Evolutionary conservation across 2,888 invertebrate species (phyloP).

Genomic region (Melanostoma scalare): DNA sequence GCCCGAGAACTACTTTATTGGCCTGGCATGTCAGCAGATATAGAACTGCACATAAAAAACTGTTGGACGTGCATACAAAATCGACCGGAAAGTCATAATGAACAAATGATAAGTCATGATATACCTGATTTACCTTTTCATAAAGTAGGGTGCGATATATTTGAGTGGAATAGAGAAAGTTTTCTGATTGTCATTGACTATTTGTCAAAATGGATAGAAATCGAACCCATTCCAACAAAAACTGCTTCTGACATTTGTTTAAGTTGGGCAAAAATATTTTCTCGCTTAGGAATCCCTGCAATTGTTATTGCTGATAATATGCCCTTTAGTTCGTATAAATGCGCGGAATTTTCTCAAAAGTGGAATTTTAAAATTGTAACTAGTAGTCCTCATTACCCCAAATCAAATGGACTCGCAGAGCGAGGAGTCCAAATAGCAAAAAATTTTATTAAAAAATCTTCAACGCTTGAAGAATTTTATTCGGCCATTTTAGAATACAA

Average conservation of each 20-base stretch:
- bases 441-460: conserved; percentile 20
- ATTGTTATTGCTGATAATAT: conserved; percentile 33
- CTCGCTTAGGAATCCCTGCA: conserved; percentile 21
- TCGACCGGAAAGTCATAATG: background rate
- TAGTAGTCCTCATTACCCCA: conserved; percentile 23
- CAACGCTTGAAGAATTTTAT: conserved; percentile 5
- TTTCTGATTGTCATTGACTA: conserved; percentile 10
- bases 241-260: conserved; percentile 14
- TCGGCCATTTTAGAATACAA: conserved; percentile 18
- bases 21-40: conserved; percentile 1
- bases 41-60: background rate
- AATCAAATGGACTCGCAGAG: conserved; percentile 32
- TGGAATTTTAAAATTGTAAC: conserved; percentile 27
- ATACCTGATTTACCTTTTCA: conserved; percentile 31
- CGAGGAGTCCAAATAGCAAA: conserved; percentile 21
- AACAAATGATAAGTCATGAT: background rate
- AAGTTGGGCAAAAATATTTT: conserved; percentile 13
- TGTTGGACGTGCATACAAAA: conserved; percentile 2
- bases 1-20: conserved; percentile 2
- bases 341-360: conserved; percentile 12
- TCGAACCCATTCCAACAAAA: conserved; percentile 9
- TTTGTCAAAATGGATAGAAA: conserved; percentile 19
- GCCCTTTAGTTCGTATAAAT: conserved; percentile 15
- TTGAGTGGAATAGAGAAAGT: conserved; percentile 24
- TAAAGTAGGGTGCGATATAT: conserved; percentile 20